A percentile compares a stretch with the other conserved stretches of the same genome.
These are phyloP conservation scores for Plemyria rubiginata DNA, from an alignment of 2,888 invertebrate species.

Conservation along the genomic window DNA sequence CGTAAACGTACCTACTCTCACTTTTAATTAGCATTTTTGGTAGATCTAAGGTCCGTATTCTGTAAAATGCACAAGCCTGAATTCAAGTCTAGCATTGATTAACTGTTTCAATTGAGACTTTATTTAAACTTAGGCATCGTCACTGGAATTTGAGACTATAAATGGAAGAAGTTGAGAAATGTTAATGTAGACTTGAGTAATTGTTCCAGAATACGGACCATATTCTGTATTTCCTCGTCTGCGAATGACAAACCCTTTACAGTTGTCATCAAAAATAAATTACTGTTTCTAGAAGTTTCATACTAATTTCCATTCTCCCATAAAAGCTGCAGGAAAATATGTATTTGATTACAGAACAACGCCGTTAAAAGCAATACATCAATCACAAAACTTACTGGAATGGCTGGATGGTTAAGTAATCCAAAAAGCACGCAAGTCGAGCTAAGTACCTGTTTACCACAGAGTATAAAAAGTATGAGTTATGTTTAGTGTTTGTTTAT, in stretches of 20 bases:
- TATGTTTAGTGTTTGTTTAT: background rate
- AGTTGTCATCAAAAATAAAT: background rate
- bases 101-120: too few species aligned
- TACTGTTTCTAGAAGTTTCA: background rate
- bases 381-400: slow-evolving; percentile 40
- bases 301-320: slow-evolving; percentile 14
- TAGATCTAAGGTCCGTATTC: background rate
- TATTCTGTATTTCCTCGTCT: slow-evolving; percentile 32
- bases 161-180: too few species aligned
- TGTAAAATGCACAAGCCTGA: too few species aligned
- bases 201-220: background rate
- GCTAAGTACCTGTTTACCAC: background rate
- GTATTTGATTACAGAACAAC: slow-evolving; percentile 28
- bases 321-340: slow-evolving; percentile 15
- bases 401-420: slow-evolving; percentile 31
- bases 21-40: background rate
- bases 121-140: too few species aligned
- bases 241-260: slow-evolving; percentile 38
- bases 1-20: slow-evolving; percentile 24
- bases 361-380: slow-evolving; percentile 38
- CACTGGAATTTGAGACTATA: too few species aligned
- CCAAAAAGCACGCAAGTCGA: background rate
- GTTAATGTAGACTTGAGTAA: background rate
- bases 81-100: too few species aligned
- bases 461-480: background rate